Evolutionary conservation across 1,140 invertebrate species (phyloP), one percentile per base, ranked within the genome.

Genomic region (Muscidifurax raptorellus): DNA sequence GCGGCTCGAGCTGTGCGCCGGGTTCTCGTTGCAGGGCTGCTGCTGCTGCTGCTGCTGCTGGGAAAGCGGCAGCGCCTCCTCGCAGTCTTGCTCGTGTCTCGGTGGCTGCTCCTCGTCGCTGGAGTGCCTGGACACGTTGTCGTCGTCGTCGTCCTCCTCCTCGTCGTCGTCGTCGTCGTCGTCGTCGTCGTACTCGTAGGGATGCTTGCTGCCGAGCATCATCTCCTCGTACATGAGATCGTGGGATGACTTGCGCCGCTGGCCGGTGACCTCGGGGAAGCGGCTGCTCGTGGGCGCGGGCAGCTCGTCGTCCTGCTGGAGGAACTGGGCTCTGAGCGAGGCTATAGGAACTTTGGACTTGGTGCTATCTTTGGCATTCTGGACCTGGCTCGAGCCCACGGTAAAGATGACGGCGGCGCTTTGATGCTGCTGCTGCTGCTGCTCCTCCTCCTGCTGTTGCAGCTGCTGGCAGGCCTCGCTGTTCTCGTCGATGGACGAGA

Each of bases 401-500:
- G 91, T 92, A 72, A 93, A 93, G 9, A 93, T 88, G 12, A 92
- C 89, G 72, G 47, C 30, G 3, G 47, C 36, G 28, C 59, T 0
- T 86, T 67, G 0, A n/a, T 15, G 9, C 2, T 2, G 32, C 27
- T 75, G 64, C 1, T 86, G 83, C 3, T 89, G 86, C 32, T 87
- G 81, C 0, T 79, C 67, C 2, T 64, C 28, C 22, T 74, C 10
- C 40, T 18, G 1, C 22, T 15, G 82, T 77, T 82, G 88, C 59
- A 64, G 5, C 82, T 87, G 88, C 88, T n/a, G 89, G 52, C 88
- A 67, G 25, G 77, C 77, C 86, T 93, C 92, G 72, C 89, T 92
- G n/a, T 90, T 92, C 81, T 93, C 92, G 67, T 92, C 92, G 15
- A 93, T 93, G 1, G 92, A 93, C 18, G 92, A 93, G 1, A 93